phyloP scores from a whole-genome alignment of 2,888 invertebrate genomes.

The Limenitis camilla region DNA sequence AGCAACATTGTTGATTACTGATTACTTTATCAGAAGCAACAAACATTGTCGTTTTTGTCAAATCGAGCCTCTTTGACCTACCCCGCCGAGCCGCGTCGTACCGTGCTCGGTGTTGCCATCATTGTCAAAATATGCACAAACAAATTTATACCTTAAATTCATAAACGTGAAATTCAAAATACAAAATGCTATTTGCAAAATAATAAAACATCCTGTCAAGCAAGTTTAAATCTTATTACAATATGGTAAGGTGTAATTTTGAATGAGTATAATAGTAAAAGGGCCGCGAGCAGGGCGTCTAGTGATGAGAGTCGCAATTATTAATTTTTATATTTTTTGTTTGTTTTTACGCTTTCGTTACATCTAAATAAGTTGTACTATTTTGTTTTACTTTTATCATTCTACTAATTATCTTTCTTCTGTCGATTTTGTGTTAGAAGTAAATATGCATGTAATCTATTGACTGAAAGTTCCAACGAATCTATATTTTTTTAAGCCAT shows the following conservation, averaged over 20 bases:
- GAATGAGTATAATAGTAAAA: constrained; percentile 7
- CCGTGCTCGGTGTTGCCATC: constrained; percentile 37
- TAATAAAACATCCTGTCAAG: constrained; percentile 32
- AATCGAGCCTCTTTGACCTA: constrained; percentile 26
- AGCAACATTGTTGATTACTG: constrained; percentile 12
- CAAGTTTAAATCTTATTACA: constrained; percentile 39
- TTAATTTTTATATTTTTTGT: constrained; percentile 16
- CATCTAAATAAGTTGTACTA: not conserved
- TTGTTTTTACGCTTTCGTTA: constrained; percentile 11
- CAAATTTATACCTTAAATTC: constrained; percentile 19
- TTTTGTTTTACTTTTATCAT: not conserved
- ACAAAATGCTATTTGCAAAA: constrained; percentile 22
- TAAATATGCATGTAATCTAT: too few species aligned
- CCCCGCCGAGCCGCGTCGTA: constrained; percentile 2
- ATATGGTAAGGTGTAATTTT: constrained; percentile 38
- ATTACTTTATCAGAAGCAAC: constrained; percentile 15
- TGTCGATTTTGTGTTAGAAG: too few species aligned
- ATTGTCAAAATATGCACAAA: constrained; percentile 30
- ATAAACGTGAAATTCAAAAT: constrained; percentile 25
- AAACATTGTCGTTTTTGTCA: constrained; percentile 18
- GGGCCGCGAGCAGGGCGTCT: constrained; percentile 19
- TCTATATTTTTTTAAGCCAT: too few species aligned
- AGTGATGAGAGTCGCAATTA: constrained; percentile 24
- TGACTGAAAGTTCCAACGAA: too few species aligned
- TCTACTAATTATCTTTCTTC: too few species aligned